Percentiles rank a stretch among this genome's conserved stretches.
Evolutionary conservation across 2,113 vertebrate species (phyloP).

Genomic region (Ibidorhyncha struthersii): DNA sequence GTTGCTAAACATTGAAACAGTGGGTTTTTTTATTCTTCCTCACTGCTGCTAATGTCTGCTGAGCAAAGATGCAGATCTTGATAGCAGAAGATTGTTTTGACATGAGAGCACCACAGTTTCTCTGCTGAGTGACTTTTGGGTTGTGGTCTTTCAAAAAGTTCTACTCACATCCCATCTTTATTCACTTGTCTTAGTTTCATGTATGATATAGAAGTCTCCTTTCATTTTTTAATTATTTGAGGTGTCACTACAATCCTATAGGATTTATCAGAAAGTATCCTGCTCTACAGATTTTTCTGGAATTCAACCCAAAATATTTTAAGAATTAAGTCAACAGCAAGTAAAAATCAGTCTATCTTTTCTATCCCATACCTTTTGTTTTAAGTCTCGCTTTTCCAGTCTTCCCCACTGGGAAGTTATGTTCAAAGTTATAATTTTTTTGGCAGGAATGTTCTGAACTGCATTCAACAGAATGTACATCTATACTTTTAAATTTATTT

Average conservation of each 20-base stretch:
- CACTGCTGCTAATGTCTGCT: not conserved
- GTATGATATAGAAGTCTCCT: not conserved
- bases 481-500: not conserved
- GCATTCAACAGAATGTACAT: not conserved
- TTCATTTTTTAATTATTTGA: not conserved
- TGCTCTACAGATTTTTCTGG: not conserved
- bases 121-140: not conserved
- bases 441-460: not conserved
- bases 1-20: not conserved
- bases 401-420: not conserved
- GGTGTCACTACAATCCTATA: not conserved
- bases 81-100: not conserved
- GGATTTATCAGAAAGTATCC: not conserved
- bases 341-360: not conserved
- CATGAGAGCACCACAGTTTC: not conserved
- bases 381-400: not conserved
- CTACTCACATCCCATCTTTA: not conserved
- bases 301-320: not conserved
- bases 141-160: not conserved
- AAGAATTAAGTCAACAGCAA: not conserved
- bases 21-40: not conserved
- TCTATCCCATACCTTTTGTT: not conserved
- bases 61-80: not conserved
- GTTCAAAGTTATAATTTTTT: not conserved
- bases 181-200: not conserved